phyloP scores from a whole-genome alignment of 2,888 invertebrate genomes.

The Pandemis corylana region DNA sequence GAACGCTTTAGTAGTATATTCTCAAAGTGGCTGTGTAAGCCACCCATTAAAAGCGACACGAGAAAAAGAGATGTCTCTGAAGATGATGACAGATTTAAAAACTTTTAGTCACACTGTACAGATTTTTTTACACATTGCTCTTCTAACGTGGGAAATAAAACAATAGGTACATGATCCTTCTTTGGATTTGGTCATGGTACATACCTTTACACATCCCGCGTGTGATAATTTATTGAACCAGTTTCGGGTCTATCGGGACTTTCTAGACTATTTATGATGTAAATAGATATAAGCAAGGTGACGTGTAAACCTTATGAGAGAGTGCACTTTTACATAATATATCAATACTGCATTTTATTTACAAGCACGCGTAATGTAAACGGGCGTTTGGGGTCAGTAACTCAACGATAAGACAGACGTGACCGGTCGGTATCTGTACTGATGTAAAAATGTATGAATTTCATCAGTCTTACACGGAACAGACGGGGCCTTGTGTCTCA shows the following conservation, averaged over 20 bases:
- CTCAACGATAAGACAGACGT: constrained; percentile 57
- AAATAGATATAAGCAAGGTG: not conserved
- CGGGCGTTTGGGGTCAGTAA: constrained; percentile 51
- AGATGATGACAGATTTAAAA: not conserved
- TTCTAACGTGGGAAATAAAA: not conserved
- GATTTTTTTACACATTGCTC: not conserved
- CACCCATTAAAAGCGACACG: not conserved
- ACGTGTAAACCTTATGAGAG: not conserved
- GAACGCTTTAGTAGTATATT: not conserved
- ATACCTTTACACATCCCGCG: not conserved
- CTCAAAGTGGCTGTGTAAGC: not conserved
- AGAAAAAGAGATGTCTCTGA: not conserved
- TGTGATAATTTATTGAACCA: not conserved
- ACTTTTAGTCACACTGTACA: not conserved
- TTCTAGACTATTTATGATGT: not conserved
- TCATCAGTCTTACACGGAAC: constrained; percentile 29
- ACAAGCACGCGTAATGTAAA: constrained; percentile 19
- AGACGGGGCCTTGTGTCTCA: not conserved
- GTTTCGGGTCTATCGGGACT: not conserved
- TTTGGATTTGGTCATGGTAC: not conserved
- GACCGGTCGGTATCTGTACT: constrained; percentile 33
- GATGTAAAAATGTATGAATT: constrained; percentile 37
- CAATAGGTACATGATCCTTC: not conserved
- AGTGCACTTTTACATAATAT: constrained; percentile 31
- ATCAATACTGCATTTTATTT: constrained; percentile 11